Evolutionary conservation across 2,797 vertebrate species (phyloP).

Genomic region (Myotis myotis): DNA sequence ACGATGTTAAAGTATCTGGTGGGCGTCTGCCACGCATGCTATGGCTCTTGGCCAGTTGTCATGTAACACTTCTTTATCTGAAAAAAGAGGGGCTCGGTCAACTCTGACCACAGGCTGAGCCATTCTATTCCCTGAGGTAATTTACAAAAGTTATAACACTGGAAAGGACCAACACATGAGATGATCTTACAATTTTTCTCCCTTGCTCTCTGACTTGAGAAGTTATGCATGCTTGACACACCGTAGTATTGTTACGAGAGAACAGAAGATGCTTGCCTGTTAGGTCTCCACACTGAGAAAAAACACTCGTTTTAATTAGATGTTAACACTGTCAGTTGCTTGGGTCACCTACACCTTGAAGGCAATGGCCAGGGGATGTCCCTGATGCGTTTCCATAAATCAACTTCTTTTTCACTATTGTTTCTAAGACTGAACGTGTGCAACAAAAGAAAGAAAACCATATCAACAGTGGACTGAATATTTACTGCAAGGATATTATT

Average conservation of each 20-base stretch:
- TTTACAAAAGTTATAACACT: neutral
- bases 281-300: neutral
- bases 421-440: neutral
- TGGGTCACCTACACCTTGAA: neutral
- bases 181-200: neutral
- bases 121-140: neutral
- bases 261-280: neutral
- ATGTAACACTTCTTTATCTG: neutral
- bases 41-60: neutral
- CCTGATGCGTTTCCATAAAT: neutral
- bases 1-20: neutral
- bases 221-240: neutral
- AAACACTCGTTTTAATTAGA: neutral
- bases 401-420: neutral
- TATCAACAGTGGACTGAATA: neutral
- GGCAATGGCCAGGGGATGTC: neutral
- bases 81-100: neutral
- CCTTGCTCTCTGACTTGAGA: conserved; percentile 37
- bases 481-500: neutral
- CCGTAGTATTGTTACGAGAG: neutral
- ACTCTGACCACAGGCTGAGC: neutral
- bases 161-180: neutral
- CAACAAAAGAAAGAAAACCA: neutral
- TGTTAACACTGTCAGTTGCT: neutral
- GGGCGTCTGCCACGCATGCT: neutral